Base-by-base conservation (phyloP, 2,797 vertebrate genomes). In the Sebastes wilsoni region DNA sequence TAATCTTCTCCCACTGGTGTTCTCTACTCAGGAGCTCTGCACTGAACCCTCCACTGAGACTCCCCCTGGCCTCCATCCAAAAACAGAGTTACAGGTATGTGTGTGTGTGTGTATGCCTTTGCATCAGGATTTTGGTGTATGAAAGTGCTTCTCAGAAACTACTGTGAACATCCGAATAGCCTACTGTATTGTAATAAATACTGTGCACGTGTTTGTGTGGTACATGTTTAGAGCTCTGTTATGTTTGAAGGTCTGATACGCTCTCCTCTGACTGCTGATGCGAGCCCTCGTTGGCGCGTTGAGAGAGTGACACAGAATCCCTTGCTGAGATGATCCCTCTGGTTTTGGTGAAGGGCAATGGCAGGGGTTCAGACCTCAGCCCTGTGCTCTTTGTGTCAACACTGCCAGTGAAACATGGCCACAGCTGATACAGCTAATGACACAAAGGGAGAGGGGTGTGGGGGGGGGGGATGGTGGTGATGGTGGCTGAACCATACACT, bases 361-460 rank as follows among this genome's bases (percentile, higher is more conserved):
- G 84, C 81, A 77, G 79, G 70, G 90, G 89, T 84, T 87, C 89
- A 86, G 89, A 84, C 83, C 83, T 87, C 79, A 73, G 83, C 85
- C 77, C 84, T 72, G 80, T 72, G 76, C 88, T 81, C 75, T 83
- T 65, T 85, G 82, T 92, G 94, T 95, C 93, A 94, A 93, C 92
- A 85, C 91, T 38, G 74, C 73, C 7, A n/a, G 80, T 95, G 93
- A 94, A 90, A 90, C 88, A 84, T 88, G 88, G 87, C 79, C 92
- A 93, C 90, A 93, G 93, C 92, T 95, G 93, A 94, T 82, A 82
- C 79, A 86, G 87, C 84, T 91, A 84, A 91, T 89, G 82, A 84
- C 87, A 81, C 18, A 52, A 20, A 77, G 55, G 62, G 42, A 16
- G 42, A 46, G 13, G 5, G 72, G 32, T 0, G 8, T 6, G 1